Percentiles rank a stretch among this genome's conserved stretches.
phyloP scores from a whole-genome alignment of 2,888 invertebrate genomes.

The Orchestes rusci region DNA sequence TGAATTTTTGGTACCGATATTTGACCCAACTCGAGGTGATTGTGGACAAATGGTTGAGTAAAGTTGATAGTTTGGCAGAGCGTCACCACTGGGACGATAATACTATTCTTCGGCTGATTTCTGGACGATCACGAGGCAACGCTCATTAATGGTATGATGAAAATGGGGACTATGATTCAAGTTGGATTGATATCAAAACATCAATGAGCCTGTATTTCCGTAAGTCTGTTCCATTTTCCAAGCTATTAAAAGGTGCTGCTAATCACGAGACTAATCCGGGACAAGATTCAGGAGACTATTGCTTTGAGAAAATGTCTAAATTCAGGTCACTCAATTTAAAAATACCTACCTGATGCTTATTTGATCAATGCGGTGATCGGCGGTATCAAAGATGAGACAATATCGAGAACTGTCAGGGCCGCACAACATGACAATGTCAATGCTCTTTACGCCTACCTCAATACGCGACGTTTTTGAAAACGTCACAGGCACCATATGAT shows the following conservation, averaged over 20 bases:
- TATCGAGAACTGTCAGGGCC: conserved; percentile 15
- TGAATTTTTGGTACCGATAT: too few species aligned
- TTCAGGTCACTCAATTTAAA: too few species aligned
- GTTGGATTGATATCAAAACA: conserved; percentile 12
- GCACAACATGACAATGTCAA: conserved; percentile 14
- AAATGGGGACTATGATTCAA: conserved; percentile 6
- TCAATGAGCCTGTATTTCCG: conserved; percentile 11
- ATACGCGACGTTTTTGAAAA: too few species aligned
- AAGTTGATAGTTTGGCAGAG: too few species aligned
- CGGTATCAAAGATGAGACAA: conserved; percentile 21
- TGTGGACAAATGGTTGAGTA: too few species aligned
- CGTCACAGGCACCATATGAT: too few species aligned
- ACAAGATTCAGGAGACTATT: conserved; percentile 18
- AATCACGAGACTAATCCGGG: conserved; percentile 12
- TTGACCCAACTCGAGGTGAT: too few species aligned
- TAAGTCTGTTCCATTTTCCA: conserved; percentile 16
- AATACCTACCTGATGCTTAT: too few species aligned
- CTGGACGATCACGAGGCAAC: conserved; percentile 11
- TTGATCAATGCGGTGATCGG: conserved; percentile 23
- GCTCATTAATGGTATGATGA: conserved; percentile 16
- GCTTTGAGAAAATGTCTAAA: conserved; percentile 23
- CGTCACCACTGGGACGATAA: conserved; percentile 9
- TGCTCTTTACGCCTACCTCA: conserved; percentile 19
- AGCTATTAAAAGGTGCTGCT: conserved; percentile 19
- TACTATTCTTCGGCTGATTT: conserved; percentile 9